These are phyloP conservation scores for Heteromormyrus szaboi DNA, from an alignment of 2,797 vertebrate genomes.

Conservation along the genomic window DNA sequence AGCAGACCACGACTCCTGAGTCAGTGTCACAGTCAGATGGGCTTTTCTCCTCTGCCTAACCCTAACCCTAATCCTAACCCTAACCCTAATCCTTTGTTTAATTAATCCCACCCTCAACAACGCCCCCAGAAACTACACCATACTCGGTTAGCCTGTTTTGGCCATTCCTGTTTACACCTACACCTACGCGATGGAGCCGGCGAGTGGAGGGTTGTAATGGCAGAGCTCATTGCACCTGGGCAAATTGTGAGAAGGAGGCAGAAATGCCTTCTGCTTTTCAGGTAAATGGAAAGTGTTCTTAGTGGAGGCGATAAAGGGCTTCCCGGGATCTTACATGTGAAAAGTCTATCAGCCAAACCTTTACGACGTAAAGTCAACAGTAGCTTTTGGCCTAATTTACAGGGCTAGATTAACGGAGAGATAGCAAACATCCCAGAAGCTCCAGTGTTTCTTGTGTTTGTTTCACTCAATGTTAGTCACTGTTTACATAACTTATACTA, in stretches of 20 bases:
- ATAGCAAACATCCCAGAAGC: not conserved
- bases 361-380: not conserved
- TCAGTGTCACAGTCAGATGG: not conserved
- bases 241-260: not conserved
- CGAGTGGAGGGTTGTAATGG: not conserved
- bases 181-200: not conserved
- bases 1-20: not conserved
- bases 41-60: not conserved
- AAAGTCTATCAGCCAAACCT: not conserved
- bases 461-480: not conserved
- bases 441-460: not conserved
- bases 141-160: not conserved
- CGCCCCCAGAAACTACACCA: not conserved
- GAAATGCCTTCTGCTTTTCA: not conserved
- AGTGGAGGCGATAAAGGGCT: not conserved
- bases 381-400: not conserved
- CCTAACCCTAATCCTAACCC: not conserved
- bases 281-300: not conserved
- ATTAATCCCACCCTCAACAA: not conserved
- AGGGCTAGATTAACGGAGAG: not conserved
- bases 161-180: not conserved
- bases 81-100: not conserved
- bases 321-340: not conserved
- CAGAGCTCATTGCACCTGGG: not conserved
- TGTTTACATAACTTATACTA: not conserved